phyloP scores from a whole-genome alignment of 2,113 vertebrate species.

The Gymnogyps californianus region DNA sequence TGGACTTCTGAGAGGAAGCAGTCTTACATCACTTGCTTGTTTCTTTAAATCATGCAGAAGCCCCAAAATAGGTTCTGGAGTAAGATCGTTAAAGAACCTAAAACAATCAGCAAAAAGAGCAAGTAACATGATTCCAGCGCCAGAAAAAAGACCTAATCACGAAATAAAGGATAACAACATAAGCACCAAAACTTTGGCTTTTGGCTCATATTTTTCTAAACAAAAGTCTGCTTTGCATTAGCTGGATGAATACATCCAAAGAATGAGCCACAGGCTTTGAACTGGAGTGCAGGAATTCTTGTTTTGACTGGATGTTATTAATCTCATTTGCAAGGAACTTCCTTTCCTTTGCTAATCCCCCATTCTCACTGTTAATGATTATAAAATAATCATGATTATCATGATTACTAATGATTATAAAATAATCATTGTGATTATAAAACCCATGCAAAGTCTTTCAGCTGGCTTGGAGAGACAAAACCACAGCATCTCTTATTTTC shows the following conservation, averaged over 20 bases:
- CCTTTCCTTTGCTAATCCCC: neutral
- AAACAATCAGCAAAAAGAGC: neutral
- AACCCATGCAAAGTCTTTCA: neutral
- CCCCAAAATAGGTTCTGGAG: neutral
- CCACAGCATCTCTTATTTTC: neutral
- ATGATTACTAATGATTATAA: neutral
- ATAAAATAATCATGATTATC: neutral
- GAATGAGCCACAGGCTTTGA: neutral
- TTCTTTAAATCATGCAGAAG: neutral
- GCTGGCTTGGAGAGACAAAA: neutral
- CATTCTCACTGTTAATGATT: neutral
- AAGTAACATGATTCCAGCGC: neutral
- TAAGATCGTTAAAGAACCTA: neutral
- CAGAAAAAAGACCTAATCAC: neutral
- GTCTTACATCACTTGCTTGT: neutral
- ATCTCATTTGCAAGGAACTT: neutral
- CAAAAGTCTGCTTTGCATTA: neutral
- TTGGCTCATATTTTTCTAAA: neutral
- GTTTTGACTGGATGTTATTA: neutral
- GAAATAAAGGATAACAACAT: neutral
- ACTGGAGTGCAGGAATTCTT: neutral
- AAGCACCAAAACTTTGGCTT: neutral
- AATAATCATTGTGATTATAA: neutral
- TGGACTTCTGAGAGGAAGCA: neutral
- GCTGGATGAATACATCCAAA: neutral